Base-by-base conservation (phyloP, 2,888 invertebrate species). In the Hanleya hanleyi region DNA sequence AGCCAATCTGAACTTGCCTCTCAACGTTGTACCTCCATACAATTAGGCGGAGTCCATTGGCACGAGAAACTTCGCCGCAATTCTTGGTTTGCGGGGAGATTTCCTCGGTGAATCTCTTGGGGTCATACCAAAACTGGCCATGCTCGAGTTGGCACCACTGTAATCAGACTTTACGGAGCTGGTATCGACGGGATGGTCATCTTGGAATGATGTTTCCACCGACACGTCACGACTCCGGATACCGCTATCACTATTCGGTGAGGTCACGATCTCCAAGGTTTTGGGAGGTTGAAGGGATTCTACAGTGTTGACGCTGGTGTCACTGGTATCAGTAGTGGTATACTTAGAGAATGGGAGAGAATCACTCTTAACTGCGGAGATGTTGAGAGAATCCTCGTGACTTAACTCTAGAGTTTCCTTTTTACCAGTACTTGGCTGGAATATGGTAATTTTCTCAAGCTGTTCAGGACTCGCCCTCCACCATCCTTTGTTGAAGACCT, bases 51-150 rank as follows among this genome's bases (percentile, higher is more conserved):
- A 57, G 29, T 79, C 77, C 4, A 83, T 71, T 50, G 83, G 83
- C 26, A 80, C 77, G 35, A 70, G 77, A 76, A 87, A 87, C 64
- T 81, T 84, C 3, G 87, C 87, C 41, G 86, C 87, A 69, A 87
- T 80, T 36, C 86, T 77, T 15, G 79, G 76, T 51, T 80, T 74
- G 5, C 78, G 75, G 1, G 71, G 77, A 1, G 69, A 69, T 73
- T 82, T 83, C 35, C 80, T 73, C 18, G 83, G 84, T 5, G 83
- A 82, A 18, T 66, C 57, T 9, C 71, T 35, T 1, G 83, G 79
- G 22, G 83, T 75, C 32, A 74, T 50, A 41, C 61, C 33, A 33
- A n/a, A 32, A 38, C 49, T 57, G 29, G 68, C 68, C 57, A 47
- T 74, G 12, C n/a, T n/a, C n/a, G n/a, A n/a, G n/a, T n/a, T n/a